These are phyloP conservation scores for Notodonta ziczac DNA, from an alignment of 2,888 invertebrate species.

Conservation along the genomic window DNA sequence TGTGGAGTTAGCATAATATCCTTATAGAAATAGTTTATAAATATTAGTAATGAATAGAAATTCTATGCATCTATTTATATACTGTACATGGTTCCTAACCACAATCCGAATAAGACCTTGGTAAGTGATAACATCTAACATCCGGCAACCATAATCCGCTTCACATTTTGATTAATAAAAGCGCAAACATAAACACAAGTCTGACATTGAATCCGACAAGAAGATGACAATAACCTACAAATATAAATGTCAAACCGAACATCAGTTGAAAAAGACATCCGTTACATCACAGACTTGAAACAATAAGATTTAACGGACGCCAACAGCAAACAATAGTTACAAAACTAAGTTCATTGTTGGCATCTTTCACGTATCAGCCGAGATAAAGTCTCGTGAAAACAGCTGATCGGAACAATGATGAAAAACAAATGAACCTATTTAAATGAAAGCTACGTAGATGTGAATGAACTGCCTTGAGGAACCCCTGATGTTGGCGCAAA, in stretches of 20 bases:
- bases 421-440: constrained; percentile 77
- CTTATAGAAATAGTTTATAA: no score
- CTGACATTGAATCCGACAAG: constrained; percentile 35
- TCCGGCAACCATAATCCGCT: not conserved
- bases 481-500: constrained; percentile 79
- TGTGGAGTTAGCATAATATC: no score
- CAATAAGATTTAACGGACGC: constrained; percentile 67
- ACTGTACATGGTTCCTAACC: not conserved
- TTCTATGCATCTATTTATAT: not conserved
- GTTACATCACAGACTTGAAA: constrained; percentile 56
- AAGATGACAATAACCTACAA: constrained; percentile 36
- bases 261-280: constrained; percentile 45
- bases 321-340: constrained; percentile 55
- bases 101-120: constrained; percentile 9
- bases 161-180: not conserved
- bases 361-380: constrained; percentile 72
- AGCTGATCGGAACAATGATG: constrained; percentile 80
- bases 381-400: constrained; percentile 76
- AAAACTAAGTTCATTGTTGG: constrained; percentile 69
- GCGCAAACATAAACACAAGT: constrained; percentile 5
- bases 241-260: constrained; percentile 38
- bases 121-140: constrained; percentile 11
- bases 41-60: no score
- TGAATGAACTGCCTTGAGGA: constrained; percentile 82
- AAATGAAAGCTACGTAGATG: constrained; percentile 64